phyloP scores from a whole-genome alignment of 2,888 invertebrate species.

The Azorinus chamasolen region DNA sequence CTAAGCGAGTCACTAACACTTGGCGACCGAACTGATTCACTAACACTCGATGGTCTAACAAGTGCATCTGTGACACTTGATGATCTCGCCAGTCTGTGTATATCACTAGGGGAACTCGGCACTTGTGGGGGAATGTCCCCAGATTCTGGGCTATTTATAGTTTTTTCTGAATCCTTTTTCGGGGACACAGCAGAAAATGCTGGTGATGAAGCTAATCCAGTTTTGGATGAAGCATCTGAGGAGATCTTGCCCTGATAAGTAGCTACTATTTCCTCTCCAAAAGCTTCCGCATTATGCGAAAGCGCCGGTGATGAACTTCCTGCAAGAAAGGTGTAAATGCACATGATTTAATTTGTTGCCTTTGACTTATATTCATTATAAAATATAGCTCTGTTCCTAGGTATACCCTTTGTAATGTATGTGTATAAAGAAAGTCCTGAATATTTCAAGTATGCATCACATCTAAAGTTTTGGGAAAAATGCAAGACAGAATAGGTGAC shows the following conservation, averaged over 20 bases:
- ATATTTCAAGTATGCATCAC: too few species aligned
- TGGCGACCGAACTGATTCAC: conserved; percentile 45
- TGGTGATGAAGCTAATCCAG: conserved; percentile 47
- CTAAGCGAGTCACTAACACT: conserved; percentile 53
- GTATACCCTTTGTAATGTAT: too few species aligned
- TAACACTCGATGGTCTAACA: not conserved
- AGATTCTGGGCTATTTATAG: conserved; percentile 36
- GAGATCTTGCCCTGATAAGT: conserved; percentile 88
- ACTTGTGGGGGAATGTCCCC: conserved; percentile 61
- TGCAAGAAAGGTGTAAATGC: conserved; percentile 79
- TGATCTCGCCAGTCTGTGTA: conserved; percentile 11
- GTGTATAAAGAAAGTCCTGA: too few species aligned
- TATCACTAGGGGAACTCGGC: conserved; percentile 63
- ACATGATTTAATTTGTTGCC: conserved; percentile 63
- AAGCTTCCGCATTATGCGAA: conserved; percentile 84
- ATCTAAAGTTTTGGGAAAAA: too few species aligned
- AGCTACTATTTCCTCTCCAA: conserved; percentile 92
- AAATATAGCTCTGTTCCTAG: too few species aligned
- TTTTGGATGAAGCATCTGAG: conserved; percentile 40
- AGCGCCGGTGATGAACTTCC: conserved; percentile 73
- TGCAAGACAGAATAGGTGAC: too few species aligned
- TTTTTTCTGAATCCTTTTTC: conserved; percentile 48
- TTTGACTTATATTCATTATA: too few species aligned
- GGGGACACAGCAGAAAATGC: conserved; percentile 51
- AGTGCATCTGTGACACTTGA: not conserved